These are phyloP conservation scores for Coleophora deauratella DNA, from an alignment of 2,888 invertebrate genomes.

Conservation along the genomic window DNA sequence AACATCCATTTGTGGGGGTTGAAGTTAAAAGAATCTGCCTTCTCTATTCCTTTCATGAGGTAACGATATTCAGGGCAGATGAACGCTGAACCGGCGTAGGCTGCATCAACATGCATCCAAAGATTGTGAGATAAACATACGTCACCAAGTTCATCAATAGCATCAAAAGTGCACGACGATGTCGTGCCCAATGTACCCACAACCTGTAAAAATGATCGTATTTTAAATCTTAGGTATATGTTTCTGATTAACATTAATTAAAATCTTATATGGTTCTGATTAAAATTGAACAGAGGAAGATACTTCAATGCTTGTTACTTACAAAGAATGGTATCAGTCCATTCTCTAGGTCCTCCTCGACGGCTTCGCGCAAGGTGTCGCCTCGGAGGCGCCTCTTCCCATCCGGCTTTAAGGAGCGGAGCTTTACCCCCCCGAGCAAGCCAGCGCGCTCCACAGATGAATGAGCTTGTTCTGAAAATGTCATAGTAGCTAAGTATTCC, in stretches of 20 bases:
- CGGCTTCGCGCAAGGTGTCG: slow-evolving; percentile 82
- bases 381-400: slow-evolving; percentile 82
- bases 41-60: slow-evolving; percentile 90
- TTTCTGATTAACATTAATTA: too few relatives aligned
- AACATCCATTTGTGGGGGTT: slow-evolving; percentile 99
- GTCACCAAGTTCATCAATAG: slow-evolving; percentile 90
- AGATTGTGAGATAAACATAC: slow-evolving; percentile 84
- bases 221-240: too few relatives aligned
- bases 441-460: slow-evolving; percentile 96
- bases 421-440: slow-evolving; percentile 87
- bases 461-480: slow-evolving; percentile 85
- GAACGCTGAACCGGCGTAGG: slow-evolving; percentile 96
- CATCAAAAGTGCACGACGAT: slow-evolving; percentile 95
- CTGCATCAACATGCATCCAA: slow-evolving; percentile 98
- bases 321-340: slow-evolving; percentile 98
- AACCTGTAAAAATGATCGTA: slow-evolving; percentile 64
- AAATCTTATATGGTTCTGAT: too few relatives aligned
- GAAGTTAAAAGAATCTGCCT: slow-evolving; percentile 97
- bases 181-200: slow-evolving; percentile 96
- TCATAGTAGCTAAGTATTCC: too few relatives aligned
- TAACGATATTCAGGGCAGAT: slow-evolving; percentile 97
- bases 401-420: slow-evolving; percentile 83
- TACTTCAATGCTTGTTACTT: too few relatives aligned
- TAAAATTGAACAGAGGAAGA: too few relatives aligned
- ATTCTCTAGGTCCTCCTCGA: slow-evolving; percentile 87